These are phyloP conservation scores for Lampris megalopsis DNA, from an alignment of 2,113 vertebrate genomes.

Conservation along the genomic window DNA sequence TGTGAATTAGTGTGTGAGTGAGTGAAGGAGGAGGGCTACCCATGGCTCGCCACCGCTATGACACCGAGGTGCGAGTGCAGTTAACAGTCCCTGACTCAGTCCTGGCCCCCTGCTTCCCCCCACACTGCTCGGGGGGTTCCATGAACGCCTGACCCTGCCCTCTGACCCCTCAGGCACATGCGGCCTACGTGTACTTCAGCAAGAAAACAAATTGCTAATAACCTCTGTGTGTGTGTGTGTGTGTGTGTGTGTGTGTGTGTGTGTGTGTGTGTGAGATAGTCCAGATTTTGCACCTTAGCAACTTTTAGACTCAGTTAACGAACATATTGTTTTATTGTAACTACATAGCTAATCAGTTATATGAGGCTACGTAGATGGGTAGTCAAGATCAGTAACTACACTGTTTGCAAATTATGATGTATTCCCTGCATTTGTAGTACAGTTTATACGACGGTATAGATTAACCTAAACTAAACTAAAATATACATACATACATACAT, in stretches of 20 bases:
- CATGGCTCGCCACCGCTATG: conserved; percentile 27
- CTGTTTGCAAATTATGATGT: no score
- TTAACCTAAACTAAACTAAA: no score
- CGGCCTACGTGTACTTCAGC: background rate
- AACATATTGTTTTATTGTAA: background rate
- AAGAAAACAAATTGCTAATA: background rate
- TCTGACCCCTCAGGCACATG: background rate
- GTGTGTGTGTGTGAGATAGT: no score
- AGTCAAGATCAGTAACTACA: no score
- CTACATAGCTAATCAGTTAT: background rate
- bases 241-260: no score
- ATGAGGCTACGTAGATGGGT: background rate
- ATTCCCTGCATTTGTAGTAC: no score
- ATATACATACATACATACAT: no score
- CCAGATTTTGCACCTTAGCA: background rate
- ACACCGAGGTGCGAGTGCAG: conserved; percentile 47
- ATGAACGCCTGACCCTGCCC: conserved; percentile 2
- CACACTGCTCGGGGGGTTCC: background rate
- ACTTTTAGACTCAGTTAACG: no score
- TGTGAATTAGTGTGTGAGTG: conserved; percentile 55
- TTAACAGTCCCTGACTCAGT: conserved; percentile 3
- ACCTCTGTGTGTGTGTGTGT: conserved; percentile 1
- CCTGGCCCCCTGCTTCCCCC: conserved; percentile 23
- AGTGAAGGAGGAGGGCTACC: conserved; percentile 4
- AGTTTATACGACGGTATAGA: no score